Percentiles rank a stretch among this genome's conserved stretches.
Evolutionary conservation across 2,113 vertebrate species (phyloP).

Genomic region (Bubo bubo): DNA sequence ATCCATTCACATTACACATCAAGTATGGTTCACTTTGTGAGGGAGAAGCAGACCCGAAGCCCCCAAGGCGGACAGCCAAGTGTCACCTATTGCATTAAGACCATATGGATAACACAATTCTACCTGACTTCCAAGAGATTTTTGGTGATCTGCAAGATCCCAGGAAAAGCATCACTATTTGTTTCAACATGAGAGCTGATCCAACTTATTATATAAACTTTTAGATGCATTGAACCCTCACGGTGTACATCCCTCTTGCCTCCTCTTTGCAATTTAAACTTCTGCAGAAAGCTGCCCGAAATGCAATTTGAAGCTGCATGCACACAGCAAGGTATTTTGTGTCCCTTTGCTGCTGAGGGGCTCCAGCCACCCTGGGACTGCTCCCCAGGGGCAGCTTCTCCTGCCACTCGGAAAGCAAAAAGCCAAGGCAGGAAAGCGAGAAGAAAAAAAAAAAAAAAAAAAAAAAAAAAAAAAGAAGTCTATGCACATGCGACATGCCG

Average conservation of each 20-base stretch:
- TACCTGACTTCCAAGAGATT: background rate
- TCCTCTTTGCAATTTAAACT: background rate
- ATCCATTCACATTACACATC: background rate
- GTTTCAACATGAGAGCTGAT: background rate
- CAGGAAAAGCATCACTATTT: background rate
- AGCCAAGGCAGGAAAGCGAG: background rate
- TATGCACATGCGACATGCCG: background rate
- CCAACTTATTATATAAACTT: background rate
- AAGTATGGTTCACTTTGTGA: background rate
- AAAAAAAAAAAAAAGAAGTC: background rate
- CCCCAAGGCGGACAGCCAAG: background rate
- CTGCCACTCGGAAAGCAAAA: background rate
- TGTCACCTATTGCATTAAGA: fast-evolving
- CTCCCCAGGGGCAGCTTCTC: background rate
- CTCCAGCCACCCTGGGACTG: background rate
- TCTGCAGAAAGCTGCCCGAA: background rate
- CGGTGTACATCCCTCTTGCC: fast-evolving
- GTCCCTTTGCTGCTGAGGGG: background rate
- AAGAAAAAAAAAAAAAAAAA: too few relatives aligned
- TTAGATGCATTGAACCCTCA: background rate
- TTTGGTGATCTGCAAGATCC: background rate
- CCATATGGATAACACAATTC: background rate
- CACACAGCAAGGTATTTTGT: background rate
- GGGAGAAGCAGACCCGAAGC: background rate
- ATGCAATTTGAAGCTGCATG: background rate